phyloP scores from a whole-genome alignment of 1,140 invertebrate genomes.

The Bombus pascuorum region DNA sequence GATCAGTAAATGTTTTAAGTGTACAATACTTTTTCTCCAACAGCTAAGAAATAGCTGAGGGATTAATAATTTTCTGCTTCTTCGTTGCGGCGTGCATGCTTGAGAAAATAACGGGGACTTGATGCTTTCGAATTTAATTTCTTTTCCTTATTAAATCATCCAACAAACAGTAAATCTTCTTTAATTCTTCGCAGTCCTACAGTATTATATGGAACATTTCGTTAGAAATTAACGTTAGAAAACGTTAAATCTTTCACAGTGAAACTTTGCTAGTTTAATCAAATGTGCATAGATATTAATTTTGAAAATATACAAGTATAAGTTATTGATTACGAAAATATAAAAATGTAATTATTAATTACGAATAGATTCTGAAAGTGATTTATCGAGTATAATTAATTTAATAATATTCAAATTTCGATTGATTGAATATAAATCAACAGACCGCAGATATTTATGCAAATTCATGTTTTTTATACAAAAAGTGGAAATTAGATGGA shows the following conservation, averaged over 20 bases:
- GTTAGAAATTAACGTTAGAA: neutral
- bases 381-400: neutral
- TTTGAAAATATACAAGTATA: neutral
- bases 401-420: too few species aligned
- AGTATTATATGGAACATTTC: neutral
- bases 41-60: neutral
- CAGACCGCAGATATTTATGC: too few species aligned
- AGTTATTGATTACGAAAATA: neutral
- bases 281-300: too few species aligned
- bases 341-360: neutral
- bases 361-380: neutral
- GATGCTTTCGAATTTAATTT: neutral
- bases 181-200: neutral
- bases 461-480: neutral
- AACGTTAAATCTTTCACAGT: neutral
- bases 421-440: neutral
- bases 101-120: neutral
- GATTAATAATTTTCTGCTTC: constrained; percentile 1
- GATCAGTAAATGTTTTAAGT: neutral
- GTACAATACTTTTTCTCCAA: neutral
- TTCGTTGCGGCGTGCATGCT: neutral
- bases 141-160: neutral
- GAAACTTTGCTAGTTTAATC: neutral
- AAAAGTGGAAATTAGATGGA: neutral
- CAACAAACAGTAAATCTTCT: neutral